These are phyloP conservation scores for Drosophila nannoptera DNA, from an alignment of 1,140 invertebrate species.

Conservation along the genomic window DNA sequence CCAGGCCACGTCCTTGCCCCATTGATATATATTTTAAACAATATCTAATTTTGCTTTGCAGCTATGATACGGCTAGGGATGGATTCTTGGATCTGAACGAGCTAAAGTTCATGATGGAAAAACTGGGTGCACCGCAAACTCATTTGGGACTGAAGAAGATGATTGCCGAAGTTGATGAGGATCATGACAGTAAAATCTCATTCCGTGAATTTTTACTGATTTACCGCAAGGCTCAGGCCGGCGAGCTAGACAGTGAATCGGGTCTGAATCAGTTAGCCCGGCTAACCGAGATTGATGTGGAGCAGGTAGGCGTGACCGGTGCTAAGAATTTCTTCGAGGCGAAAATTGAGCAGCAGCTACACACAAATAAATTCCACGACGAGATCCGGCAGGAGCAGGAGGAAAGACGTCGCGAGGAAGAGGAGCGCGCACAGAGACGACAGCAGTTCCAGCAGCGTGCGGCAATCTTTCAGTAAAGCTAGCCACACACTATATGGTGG, in stretches of 20 bases:
- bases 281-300: conserved; percentile 92
- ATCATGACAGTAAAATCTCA: conserved; percentile 91
- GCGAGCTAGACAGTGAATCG: conserved; percentile 89
- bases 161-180: conserved; percentile 96
- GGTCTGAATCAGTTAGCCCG: conserved; percentile 90
- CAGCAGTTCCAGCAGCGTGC: conserved; percentile 91
- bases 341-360: conserved; percentile 91
- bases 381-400: conserved; percentile 93
- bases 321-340: conserved; percentile 95
- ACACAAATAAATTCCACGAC: conserved; percentile 90
- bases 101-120: conserved; percentile 97
- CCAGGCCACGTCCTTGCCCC: conserved; percentile 7
- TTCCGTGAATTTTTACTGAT: conserved; percentile 95
- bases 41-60: conserved; percentile 83
- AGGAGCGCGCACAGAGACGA: conserved; percentile 87
- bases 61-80: conserved; percentile 93
- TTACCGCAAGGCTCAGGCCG: conserved; percentile 91
- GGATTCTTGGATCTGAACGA: conserved; percentile 93
- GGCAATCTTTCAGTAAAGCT: conserved; percentile 84
- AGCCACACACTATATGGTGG: neutral
- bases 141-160: conserved; percentile 95
- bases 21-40: conserved; percentile 17
- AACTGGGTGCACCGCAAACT: conserved; percentile 95
- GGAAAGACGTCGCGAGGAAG: conserved; percentile 87
- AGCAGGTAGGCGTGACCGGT: conserved; percentile 92